Evolutionary conservation across 2,113 vertebrate genomes (phyloP).

Genomic region (Corythaeola cristata): DNA sequence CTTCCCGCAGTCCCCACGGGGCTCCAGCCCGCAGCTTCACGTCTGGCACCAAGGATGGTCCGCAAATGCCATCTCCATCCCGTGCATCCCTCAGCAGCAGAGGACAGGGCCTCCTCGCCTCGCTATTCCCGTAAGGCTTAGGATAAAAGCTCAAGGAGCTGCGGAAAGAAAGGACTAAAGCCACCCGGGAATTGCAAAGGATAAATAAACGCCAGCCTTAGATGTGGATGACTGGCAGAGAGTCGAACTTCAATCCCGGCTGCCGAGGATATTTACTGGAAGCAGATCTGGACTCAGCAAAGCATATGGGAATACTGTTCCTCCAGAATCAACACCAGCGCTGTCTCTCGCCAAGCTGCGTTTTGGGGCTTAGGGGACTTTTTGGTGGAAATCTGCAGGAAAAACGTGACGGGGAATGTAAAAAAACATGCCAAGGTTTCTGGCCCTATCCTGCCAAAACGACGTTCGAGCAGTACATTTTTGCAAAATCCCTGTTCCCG

Average conservation of each 20-base stretch:
- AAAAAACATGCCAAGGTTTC: not conserved
- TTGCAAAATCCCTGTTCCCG: not conserved
- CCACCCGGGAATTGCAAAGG: not conserved
- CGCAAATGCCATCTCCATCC: not conserved
- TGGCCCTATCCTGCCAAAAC: not conserved
- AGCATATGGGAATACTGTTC: constrained; percentile 22
- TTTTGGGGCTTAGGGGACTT: not conserved
- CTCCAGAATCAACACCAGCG: constrained; percentile 1
- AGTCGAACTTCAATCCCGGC: not conserved
- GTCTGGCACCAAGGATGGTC: not conserved
- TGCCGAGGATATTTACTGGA: not conserved
- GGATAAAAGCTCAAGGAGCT: not conserved
- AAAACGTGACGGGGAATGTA: not conserved
- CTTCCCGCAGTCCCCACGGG: not conserved
- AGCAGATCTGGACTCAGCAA: constrained; percentile 22
- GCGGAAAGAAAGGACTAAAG: not conserved
- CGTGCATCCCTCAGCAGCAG: not conserved
- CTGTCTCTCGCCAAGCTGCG: not conserved
- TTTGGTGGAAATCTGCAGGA: constrained; percentile 11
- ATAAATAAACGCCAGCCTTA: not conserved
- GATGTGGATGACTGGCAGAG: not conserved
- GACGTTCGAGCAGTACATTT: not conserved
- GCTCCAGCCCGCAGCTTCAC: not conserved
- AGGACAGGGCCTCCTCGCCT: not conserved
- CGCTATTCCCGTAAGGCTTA: not conserved